Conservation (phyloP, 37 sponge, comb jelly and placozoan genomes). For the Chondrilla cf. caribensis region DNA sequence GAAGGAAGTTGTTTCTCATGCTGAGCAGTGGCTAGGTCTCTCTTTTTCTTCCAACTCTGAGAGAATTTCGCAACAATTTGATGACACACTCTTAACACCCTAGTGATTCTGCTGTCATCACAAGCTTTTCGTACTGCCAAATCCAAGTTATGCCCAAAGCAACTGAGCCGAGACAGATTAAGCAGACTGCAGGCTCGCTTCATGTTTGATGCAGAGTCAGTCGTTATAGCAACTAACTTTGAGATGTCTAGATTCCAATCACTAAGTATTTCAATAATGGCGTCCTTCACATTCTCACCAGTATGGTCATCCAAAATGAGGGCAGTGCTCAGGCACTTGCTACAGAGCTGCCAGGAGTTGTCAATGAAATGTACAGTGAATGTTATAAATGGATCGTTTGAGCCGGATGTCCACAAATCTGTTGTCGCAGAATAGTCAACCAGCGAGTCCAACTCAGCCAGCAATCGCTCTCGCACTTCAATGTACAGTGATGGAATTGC, state of each 20-base stretch:
- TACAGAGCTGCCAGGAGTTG: background rate
- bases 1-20: background rate
- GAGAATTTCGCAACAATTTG: conserved; percentile 11
- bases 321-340: conserved; percentile 1
- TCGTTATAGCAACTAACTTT: conserved; percentile 1
- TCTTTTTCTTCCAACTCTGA: conserved; percentile 16
- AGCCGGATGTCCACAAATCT: conserved; percentile 9
- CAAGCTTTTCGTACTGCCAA: conserved; percentile 9
- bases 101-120: background rate
- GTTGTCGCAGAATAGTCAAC: background rate
- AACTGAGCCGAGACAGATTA: background rate
- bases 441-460: background rate
- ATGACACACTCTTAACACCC: background rate
- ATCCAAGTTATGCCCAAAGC: conserved; percentile 32
- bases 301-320: conserved; percentile 7
- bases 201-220: conserved; percentile 19
- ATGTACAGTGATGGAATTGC: conserved; percentile 27
- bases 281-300: conserved; percentile 18
- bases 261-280: background rate
- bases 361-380: conserved; percentile 24
- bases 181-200: conserved; percentile 5
- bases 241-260: background rate
- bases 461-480: background rate
- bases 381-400: conserved; percentile 19
- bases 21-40: conserved; percentile 8